Evolutionary conservation across 1,140 invertebrate genomes (phyloP).

Genomic region (Lepidurus arcticus): DNA sequence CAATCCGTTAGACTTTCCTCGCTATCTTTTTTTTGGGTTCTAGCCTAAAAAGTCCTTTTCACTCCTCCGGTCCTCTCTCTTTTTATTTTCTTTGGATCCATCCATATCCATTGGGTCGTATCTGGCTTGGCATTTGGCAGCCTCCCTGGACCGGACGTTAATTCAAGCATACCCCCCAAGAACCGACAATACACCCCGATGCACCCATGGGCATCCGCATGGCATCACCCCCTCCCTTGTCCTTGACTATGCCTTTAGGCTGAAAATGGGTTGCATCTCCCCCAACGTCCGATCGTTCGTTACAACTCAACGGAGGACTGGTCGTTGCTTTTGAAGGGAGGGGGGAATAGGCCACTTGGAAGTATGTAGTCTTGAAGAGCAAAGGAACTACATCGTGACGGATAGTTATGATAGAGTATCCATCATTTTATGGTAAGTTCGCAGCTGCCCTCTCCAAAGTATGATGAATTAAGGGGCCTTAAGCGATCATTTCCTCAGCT

Average conservation of each 20-base stretch:
- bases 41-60: no score
- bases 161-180: neutral
- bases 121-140: slow-evolving; percentile 20
- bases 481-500: neutral
- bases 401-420: slow-evolving; percentile 19
- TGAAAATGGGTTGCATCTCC: neutral
- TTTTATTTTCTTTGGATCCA: neutral
- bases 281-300: neutral
- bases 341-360: neutral
- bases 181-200: neutral
- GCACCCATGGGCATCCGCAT: neutral
- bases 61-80: no score
- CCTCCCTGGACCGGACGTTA: neutral
- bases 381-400: neutral
- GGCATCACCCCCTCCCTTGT: no score
- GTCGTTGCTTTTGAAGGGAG: neutral
- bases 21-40: no score
- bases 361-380: neutral
- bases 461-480: neutral
- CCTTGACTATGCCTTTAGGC: neutral
- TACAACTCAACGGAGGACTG: neutral
- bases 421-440: slow-evolving; percentile 4
- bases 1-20: no score
- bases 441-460: slow-evolving; percentile 16
- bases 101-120: neutral